Conservation (phyloP, 1,140 invertebrate genomes). For the Oedothorax gibbosus region DNA sequence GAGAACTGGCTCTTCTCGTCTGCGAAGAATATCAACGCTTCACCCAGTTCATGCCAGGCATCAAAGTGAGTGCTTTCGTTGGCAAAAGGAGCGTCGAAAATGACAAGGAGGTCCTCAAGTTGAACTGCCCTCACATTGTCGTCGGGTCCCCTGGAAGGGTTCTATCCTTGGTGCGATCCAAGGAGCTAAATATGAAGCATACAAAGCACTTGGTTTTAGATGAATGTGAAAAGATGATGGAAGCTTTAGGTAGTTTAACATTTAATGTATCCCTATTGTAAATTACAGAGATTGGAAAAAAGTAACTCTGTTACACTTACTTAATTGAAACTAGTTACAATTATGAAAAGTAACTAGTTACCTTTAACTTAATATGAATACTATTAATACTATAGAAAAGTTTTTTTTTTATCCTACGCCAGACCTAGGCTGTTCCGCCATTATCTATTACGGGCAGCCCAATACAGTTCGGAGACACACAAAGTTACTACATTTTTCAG, state of each 20-base stretch:
- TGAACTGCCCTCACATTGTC: conserved; percentile 74
- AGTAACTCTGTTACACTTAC: too few species aligned
- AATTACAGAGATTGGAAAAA: too few species aligned
- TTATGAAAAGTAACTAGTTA: too few species aligned
- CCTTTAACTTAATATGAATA: too few species aligned
- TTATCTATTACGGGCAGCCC: too few species aligned
- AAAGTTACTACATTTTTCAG: too few species aligned
- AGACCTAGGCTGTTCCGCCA: too few species aligned
- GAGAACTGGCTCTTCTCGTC: conserved; percentile 76
- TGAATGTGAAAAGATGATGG: conserved; percentile 76
- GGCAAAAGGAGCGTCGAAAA: conserved; percentile 73
- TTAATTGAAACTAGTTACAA: too few species aligned
- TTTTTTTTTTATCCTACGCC: too few species aligned
- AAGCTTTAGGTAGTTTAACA: conserved; percentile 70
- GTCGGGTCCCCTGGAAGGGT: conserved; percentile 75
- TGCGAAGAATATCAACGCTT: conserved; percentile 75
- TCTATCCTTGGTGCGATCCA: conserved; percentile 70
- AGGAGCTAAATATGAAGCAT: conserved; percentile 70
- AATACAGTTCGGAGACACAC: too few species aligned
- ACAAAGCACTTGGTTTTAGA: conserved; percentile 75
- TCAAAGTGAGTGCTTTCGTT: conserved; percentile 73
- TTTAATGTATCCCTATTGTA: too few species aligned
- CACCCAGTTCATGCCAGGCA: conserved; percentile 73
- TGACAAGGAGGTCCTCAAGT: conserved; percentile 73
- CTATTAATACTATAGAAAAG: too few species aligned